Evolutionary conservation across 2,888 invertebrate genomes (phyloP).

Genomic region (Abscondita cerata): DNA sequence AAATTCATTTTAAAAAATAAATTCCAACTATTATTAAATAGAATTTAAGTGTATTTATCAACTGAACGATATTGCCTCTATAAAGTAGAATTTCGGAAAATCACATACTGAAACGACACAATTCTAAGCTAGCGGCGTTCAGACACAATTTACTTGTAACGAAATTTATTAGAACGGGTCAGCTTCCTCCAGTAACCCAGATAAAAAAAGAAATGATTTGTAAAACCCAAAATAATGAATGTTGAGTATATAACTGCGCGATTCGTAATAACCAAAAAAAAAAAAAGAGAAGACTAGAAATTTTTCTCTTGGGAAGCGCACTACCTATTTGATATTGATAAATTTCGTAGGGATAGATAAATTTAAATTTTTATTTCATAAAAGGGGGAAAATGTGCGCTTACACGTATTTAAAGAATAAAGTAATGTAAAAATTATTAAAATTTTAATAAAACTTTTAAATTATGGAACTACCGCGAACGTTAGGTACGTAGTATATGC

Average conservation of each 20-base stretch:
- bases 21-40: too few relatives aligned
- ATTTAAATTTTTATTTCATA: conserved; percentile 8
- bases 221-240: conserved; percentile 12
- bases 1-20: too few relatives aligned
- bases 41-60: too few relatives aligned
- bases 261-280: conserved; percentile 15
- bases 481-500: neutral
- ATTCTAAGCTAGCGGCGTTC: conserved; percentile 6
- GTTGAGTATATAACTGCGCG: conserved; percentile 15
- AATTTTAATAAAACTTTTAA: conserved; percentile 3
- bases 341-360: neutral
- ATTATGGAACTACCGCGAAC: conserved; percentile 1
- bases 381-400: neutral
- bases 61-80: neutral
- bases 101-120: conserved; percentile 3
- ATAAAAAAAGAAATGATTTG: conserved; percentile 9
- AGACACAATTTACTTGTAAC: conserved; percentile 17
- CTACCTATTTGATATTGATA: conserved; percentile 12
- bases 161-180: conserved; percentile 21
- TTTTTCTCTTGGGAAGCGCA: conserved; percentile 20
- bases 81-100: conserved; percentile 5
- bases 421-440: conserved; percentile 4
- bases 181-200: conserved; percentile 15
- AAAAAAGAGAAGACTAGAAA: conserved; percentile 16
- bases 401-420: neutral